Evolutionary conservation across 2,113 vertebrate genomes (phyloP).

Genomic region (Ceratotherium simum): DNA sequence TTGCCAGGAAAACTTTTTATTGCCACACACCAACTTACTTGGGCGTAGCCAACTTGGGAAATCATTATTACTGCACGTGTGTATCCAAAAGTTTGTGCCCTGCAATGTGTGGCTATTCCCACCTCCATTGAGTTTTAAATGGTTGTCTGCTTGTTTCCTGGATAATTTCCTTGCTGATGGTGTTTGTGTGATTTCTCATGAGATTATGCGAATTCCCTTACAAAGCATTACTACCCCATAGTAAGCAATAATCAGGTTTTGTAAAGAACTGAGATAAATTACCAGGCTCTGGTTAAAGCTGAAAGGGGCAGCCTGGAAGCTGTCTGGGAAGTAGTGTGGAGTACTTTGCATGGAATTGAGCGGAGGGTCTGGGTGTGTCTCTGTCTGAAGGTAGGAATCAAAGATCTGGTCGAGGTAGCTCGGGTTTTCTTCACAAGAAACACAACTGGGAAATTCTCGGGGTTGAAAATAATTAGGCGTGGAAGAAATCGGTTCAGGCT

Average conservation of each 20-base stretch:
- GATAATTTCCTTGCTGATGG: constrained; percentile 31
- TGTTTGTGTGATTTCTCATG: background rate
- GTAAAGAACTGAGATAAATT: constrained; percentile 75
- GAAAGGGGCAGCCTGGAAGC: constrained; percentile 87
- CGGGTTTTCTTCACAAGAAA: constrained; percentile 86
- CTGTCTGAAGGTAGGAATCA: constrained; percentile 88
- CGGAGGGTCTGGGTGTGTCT: constrained; percentile 77
- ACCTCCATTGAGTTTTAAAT: constrained; percentile 24
- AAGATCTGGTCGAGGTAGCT: constrained; percentile 88
- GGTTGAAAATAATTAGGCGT: constrained; percentile 83
- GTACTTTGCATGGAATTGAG: constrained; percentile 74
- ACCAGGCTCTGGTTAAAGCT: constrained; percentile 91
- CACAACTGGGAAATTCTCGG: constrained; percentile 84
- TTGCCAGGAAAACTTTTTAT: constrained; percentile 3
- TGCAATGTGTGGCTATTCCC: background rate
- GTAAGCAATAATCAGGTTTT: background rate
- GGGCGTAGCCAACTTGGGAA: background rate
- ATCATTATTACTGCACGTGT: background rate
- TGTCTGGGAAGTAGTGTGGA: constrained; percentile 85
- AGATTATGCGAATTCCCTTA: constrained; percentile 35
- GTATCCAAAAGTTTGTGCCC: constrained; percentile 22
- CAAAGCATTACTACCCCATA: background rate
- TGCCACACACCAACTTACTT: background rate
- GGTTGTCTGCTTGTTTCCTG: background rate
- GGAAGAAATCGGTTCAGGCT: constrained; percentile 83